phyloP scores from a whole-genome alignment of 1,140 invertebrate species.

The Ceratoteleas bidentatus region DNA sequence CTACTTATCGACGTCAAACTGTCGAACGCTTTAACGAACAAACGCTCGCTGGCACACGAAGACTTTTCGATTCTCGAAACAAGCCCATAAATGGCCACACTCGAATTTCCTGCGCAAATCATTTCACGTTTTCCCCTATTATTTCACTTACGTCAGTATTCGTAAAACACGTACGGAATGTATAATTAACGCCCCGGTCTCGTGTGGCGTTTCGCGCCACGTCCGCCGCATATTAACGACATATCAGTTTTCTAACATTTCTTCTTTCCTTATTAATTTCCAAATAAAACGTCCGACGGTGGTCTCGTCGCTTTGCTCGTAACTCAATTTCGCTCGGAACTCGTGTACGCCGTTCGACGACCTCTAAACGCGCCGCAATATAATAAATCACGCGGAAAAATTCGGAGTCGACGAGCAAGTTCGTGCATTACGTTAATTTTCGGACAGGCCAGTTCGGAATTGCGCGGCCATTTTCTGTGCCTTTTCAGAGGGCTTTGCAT shows the following conservation, averaged over 20 bases:
- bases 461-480: too few relatives aligned
- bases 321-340: constrained; percentile 12
- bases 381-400: not conserved
- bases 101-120: constrained; percentile 14
- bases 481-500: not conserved
- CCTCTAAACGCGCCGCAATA: not conserved
- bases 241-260: constrained; percentile 37
- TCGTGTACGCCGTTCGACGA: not conserved
- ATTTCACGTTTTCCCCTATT: constrained; percentile 24
- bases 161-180: constrained; percentile 30
- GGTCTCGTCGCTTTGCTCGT: not conserved
- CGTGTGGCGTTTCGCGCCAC: constrained; percentile 23
- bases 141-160: constrained; percentile 41
- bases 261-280: constrained; percentile 32
- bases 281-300: constrained; percentile 7
- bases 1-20: not conserved
- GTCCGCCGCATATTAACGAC: constrained; percentile 30
- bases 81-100: not conserved
- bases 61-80: not conserved
- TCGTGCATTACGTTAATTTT: not conserved
- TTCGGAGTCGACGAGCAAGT: too few relatives aligned
- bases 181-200: constrained; percentile 32
- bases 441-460: not conserved
- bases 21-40: constrained; percentile 2
- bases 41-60: not conserved